Base-by-base conservation (phyloP, 2,113 vertebrate species). In the Sebastes fasciatus region DNA sequence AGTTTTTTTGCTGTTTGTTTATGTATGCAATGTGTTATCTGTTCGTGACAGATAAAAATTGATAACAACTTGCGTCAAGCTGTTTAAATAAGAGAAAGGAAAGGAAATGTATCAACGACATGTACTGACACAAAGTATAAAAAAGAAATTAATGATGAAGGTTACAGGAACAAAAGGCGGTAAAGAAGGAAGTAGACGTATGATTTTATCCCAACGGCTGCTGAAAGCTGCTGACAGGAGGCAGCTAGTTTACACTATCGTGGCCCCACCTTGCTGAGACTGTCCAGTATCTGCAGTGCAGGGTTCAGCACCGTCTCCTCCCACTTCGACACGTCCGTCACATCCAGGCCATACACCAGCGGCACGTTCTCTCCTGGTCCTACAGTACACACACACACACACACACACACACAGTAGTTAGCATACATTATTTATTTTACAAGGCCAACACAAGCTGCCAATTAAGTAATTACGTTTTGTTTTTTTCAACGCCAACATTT, bases 301-400 rank as follows among this genome's bases (percentile, higher is more conserved):
- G 98, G 97, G 79, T 94, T 87, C 78, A 99, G 94, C 86, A 98
- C 97, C 9, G 90, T 91, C 85, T 97, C 94, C 74, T 98, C 96
- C 98, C 98, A 99, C 17, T 81, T 79, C 0, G 95, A 95, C 60
- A 95, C 71, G 68, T 99, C 96, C 0, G 97, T 97, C 82, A 97
- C 98, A 84, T 99, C 96, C 94, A 99, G 89, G 71, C 96, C 95
- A 19, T 96, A 99, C 48, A 99, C 96, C 0, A 93, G 93, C 0
- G 97, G 98, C 23, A 97, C 96, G 1, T 88, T 92, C 83, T 95
- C 92, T 51, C 97, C 97, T 0, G 98, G 97, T 75, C 98, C 98
- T 99, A 68, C 0, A 66, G 67, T 4, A 9, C 66, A 66, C 49
- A 79, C 49, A 82, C 71, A 62, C 81, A 80, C 45, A 58, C n/a